Conservation (phyloP, 2,113 vertebrate species). For the Plestiodon gilberti region DNA sequence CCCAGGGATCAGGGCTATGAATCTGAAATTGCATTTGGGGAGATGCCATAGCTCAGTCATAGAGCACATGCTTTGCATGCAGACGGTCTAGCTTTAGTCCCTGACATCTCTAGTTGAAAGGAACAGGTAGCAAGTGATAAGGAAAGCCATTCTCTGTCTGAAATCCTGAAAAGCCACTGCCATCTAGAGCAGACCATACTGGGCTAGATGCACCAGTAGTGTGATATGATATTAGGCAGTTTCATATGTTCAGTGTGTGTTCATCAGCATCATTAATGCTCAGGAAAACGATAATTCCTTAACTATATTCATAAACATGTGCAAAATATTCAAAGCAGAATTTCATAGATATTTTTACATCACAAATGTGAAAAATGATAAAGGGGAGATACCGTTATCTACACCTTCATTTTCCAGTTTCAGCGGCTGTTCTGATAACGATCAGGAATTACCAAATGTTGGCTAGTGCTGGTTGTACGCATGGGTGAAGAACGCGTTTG, state of each 20-base stretch:
- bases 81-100: no score
- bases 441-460: conserved; percentile 5
- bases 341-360: conserved; percentile 11
- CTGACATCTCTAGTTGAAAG: no score
- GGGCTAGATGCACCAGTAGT: no score
- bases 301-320: accelerated
- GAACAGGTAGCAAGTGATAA: no score
- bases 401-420: not conserved
- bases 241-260: no score
- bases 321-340: conserved; percentile 13
- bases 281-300: not conserved
- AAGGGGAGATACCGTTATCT: not conserved
- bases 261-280: no score
- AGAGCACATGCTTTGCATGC: no score
- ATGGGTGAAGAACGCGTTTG: not conserved
- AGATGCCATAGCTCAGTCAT: no score
- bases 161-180: no score
- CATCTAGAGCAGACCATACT: no score
- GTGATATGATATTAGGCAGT: no score
- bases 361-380: not conserved
- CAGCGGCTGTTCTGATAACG: not conserved
- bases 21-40: not conserved
- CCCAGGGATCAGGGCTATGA: not conserved
- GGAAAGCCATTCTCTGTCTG: no score
- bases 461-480: not conserved